Evolutionary conservation across 2,113 vertebrate species (phyloP).

Genomic region (Ascaphus truei): DNA sequence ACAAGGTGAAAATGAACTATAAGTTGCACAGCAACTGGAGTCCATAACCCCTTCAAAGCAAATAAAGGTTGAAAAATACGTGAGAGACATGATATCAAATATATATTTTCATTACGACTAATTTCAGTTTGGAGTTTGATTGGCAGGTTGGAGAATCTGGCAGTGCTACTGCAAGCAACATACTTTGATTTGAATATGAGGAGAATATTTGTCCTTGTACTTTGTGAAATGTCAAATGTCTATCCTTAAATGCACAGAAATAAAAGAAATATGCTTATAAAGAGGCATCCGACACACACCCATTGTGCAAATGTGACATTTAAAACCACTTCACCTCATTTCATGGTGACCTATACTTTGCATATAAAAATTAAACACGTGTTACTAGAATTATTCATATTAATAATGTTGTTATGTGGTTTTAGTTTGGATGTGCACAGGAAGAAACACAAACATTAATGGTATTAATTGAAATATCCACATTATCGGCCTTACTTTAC

Average conservation of each 20-base stretch:
- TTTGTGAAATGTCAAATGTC: constrained; percentile 21
- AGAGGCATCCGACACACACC: not conserved
- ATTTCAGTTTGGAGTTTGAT: constrained; percentile 3
- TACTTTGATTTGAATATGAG: constrained; percentile 19
- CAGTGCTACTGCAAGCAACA: not conserved
- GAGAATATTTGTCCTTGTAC: constrained; percentile 22
- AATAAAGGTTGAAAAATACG: too few relatives aligned
- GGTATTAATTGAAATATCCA: too few relatives aligned
- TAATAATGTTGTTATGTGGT: not conserved
- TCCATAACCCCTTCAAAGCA: too few relatives aligned
- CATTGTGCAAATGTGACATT: constrained; percentile 30
- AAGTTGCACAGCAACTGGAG: too few relatives aligned
- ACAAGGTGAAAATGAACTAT: too few relatives aligned
- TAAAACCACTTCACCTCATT: not conserved
- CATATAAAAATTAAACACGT: constrained; percentile 3
- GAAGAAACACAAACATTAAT: too few relatives aligned
- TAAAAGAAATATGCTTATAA: constrained; percentile 14
- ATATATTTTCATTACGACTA: not conserved
- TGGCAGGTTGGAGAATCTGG: not conserved
- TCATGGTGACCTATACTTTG: constrained; percentile 16
- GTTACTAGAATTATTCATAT: not conserved
- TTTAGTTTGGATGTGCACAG: not conserved
- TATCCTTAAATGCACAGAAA: constrained; percentile 11
- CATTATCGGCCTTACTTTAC: too few relatives aligned
- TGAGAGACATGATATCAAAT: too few relatives aligned